Conservation (phyloP, 2,888 invertebrate genomes). For the Troides oblongomaculatus region DNA sequence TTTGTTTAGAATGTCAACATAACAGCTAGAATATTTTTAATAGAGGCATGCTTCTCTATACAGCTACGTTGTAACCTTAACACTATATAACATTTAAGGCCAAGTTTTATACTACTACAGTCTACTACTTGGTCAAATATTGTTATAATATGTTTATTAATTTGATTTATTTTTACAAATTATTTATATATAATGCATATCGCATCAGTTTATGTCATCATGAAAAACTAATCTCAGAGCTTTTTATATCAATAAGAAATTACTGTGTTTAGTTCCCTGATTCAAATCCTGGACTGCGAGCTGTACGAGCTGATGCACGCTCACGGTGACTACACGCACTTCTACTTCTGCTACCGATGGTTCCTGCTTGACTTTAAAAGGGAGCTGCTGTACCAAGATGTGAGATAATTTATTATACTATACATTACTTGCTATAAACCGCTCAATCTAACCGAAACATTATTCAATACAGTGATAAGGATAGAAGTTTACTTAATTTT, state of each 20-base stretch:
- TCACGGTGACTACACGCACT: conserved; percentile 97
- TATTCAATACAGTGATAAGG: too few species aligned
- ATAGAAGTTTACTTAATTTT: too few species aligned
- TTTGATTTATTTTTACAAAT: too few species aligned
- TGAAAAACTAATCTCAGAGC: not conserved
- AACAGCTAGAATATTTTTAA: too few species aligned
- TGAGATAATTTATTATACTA: conserved; percentile 56
- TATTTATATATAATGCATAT: not conserved
- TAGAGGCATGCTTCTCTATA: too few species aligned
- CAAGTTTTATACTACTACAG: too few species aligned
- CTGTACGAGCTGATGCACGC: conserved; percentile 96
- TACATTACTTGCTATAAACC: not conserved
- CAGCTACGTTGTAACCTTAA: too few species aligned
- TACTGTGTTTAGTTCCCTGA: conserved; percentile 80
- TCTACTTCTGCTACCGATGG: conserved; percentile 99
- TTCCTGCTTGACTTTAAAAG: conserved; percentile 97
- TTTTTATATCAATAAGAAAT: not conserved
- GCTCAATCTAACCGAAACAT: too few species aligned
- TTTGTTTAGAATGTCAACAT: too few species aligned
- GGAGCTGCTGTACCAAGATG: conserved; percentile 94
- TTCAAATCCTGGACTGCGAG: conserved; percentile 95
- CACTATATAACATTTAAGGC: too few species aligned
- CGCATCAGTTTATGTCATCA: not conserved
- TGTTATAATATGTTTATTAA: too few species aligned
- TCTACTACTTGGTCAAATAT: too few species aligned